Conservation (phyloP, 2,888 invertebrate species). For the Andrena chrysosceles region DNA sequence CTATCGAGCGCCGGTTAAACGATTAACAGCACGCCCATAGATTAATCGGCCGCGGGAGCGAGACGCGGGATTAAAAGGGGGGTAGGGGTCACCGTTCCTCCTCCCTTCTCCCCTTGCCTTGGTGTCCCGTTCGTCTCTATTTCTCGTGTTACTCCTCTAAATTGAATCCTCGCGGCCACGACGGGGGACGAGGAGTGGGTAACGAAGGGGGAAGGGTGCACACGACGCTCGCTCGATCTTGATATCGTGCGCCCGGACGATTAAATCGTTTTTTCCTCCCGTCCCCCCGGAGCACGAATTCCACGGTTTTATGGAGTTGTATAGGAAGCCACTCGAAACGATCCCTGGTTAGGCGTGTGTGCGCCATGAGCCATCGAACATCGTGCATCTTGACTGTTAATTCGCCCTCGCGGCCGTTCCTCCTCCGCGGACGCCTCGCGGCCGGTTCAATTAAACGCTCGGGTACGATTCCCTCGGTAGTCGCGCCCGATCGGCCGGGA, state of each 20-base stretch:
- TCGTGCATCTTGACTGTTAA: conserved; percentile 19
- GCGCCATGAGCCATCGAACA: not conserved
- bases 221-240: conserved; percentile 34
- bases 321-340: conserved; percentile 6
- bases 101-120: not conserved
- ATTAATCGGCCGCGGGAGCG: conserved; percentile 72
- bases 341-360: not conserved
- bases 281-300: conserved; percentile 11
- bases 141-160: conserved; percentile 42
- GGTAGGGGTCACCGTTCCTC: conserved; percentile 2
- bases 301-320: conserved; percentile 28
- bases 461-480: conserved; percentile 17
- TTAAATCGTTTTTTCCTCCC: conserved; percentile 26
- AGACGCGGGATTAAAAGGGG: conserved; percentile 38
- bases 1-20: conserved; percentile 76
- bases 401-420: not conserved
- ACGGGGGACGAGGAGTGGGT: not conserved
- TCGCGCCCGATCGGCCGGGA: conserved; percentile 28
- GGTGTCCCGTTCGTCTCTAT: not conserved
- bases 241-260: conserved; percentile 37
- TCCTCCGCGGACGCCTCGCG: not conserved
- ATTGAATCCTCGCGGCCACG: conserved; percentile 29
- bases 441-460: conserved; percentile 52
- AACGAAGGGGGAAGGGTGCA: not conserved
- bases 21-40: conserved; percentile 77